phyloP scores from a whole-genome alignment of 2,797 vertebrate species.

The Columba guinea region DNA sequence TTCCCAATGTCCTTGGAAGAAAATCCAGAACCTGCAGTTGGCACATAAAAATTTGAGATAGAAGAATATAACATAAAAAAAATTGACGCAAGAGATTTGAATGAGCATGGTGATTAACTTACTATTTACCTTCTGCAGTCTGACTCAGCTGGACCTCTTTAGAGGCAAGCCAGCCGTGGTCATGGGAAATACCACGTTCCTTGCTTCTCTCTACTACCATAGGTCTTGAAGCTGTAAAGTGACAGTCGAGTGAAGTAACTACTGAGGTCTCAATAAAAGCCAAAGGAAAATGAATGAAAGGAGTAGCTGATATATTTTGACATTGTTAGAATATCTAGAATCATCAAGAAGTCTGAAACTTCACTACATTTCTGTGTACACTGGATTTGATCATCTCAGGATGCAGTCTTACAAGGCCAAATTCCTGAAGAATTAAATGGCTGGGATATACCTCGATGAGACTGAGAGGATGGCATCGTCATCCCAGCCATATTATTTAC shows the following conservation, averaged over 20 bases:
- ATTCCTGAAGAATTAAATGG: background rate
- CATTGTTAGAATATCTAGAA: background rate
- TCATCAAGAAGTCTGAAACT: background rate
- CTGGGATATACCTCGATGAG: background rate
- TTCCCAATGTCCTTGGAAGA: background rate
- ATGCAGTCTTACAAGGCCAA: background rate
- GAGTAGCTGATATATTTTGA: background rate
- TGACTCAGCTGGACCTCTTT: background rate
- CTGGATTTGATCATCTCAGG: background rate
- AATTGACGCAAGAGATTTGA: background rate
- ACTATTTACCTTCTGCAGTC: background rate
- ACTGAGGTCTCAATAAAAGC: background rate
- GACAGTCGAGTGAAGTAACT: background rate
- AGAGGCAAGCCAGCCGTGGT: background rate
- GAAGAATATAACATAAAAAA: background rate
- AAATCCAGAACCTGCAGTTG: background rate
- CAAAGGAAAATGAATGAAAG: background rate
- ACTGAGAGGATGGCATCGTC: background rate
- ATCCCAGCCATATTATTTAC: background rate
- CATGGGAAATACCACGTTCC: background rate
- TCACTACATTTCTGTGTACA: background rate
- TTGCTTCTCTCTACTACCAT: background rate
- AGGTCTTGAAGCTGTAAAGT: background rate
- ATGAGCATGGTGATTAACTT: background rate
- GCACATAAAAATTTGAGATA: background rate